Conservation (phyloP, 2,797 vertebrate species). For the Micropoecilia bifurca region DNA sequence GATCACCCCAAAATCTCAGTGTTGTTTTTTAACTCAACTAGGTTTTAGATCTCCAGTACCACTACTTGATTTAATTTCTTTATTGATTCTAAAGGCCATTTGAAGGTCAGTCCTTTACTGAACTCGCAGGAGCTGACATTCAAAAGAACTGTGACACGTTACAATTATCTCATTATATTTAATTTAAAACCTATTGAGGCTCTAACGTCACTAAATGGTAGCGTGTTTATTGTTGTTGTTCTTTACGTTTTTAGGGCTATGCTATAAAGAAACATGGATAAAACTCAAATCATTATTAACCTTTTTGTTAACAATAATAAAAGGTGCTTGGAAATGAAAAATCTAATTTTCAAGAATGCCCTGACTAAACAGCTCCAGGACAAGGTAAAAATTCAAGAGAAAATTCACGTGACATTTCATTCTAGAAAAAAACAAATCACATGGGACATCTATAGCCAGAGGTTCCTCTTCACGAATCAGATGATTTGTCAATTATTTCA, state of each 20-base stretch:
- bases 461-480: not conserved
- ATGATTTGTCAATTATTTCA: not conserved
- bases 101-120: slow-evolving; percentile 71
- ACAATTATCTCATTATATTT: slow-evolving; percentile 36
- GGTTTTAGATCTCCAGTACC: slow-evolving; percentile 57
- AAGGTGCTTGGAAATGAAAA: not conserved
- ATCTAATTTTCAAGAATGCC: not conserved
- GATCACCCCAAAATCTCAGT: slow-evolving; percentile 44
- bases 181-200: slow-evolving; percentile 37
- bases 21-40: slow-evolving; percentile 58
- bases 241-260: not conserved
- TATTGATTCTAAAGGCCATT: slow-evolving; percentile 63
- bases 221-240: not conserved
- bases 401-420: not conserved
- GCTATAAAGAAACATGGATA: not conserved
- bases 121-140: slow-evolving; percentile 65
- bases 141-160: slow-evolving; percentile 55
- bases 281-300: not conserved
- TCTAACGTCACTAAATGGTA: slow-evolving; percentile 22
- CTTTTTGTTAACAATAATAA: not conserved
- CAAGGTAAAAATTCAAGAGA: not conserved
- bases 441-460: not conserved
- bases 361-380: not conserved
- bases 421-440: not conserved
- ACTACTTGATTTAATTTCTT: slow-evolving; percentile 70